Evolutionary conservation across 2,113 vertebrate species (phyloP).

Genomic region (Edolisoma coerulescens): DNA sequence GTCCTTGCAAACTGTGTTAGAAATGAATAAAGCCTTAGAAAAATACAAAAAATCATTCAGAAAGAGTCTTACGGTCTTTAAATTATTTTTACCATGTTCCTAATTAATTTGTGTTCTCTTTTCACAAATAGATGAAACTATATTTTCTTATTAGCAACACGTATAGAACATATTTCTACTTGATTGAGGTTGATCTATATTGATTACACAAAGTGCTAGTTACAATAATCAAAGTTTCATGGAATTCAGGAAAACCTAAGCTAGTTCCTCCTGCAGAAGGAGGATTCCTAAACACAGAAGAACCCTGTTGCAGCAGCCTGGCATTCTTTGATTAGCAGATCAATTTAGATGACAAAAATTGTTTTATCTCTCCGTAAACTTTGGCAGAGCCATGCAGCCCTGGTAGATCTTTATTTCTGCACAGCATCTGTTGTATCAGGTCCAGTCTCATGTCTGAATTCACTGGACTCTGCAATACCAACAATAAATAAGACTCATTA

Average conservation of each 20-base stretch:
- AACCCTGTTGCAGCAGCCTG: neutral
- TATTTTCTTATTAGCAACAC: neutral
- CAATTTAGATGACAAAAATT: neutral
- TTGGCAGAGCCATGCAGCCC: neutral
- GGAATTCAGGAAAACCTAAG: neutral
- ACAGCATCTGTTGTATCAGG: neutral
- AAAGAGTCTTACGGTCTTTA: rapidly evolving
- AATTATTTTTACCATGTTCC: neutral
- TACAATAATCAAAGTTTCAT: neutral
- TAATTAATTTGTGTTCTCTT: neutral
- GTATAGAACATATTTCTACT: neutral
- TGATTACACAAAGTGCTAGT: neutral
- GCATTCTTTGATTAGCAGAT: neutral
- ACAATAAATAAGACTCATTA: constrained; percentile 41
- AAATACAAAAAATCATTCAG: neutral
- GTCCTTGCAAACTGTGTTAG: neutral
- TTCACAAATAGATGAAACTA: neutral
- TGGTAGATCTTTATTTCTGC: neutral
- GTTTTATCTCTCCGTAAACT: neutral
- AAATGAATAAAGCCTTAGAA: neutral
- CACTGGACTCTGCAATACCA: neutral
- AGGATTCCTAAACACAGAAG: neutral
- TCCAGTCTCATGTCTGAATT: neutral
- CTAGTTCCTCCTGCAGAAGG: neutral
- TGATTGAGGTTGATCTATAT: neutral